Percentiles rank a stretch among this genome's conserved stretches.
Evolutionary conservation across 2,888 invertebrate species (phyloP).

Genomic region (Melanchra persicariae): DNA sequence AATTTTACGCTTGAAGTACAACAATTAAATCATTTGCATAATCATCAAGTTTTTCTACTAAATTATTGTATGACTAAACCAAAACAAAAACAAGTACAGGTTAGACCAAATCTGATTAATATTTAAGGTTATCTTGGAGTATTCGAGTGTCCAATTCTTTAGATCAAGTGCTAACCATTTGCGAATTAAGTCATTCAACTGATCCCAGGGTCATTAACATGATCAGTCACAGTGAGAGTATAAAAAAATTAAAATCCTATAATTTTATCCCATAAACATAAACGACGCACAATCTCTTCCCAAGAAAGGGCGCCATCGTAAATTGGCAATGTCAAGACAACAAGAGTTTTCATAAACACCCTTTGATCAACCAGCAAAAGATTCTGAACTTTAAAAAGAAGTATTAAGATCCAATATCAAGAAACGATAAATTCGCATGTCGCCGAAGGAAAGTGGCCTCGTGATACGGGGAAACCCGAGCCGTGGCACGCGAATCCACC

Average conservation of each 20-base stretch:
- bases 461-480: slow-evolving; percentile 80
- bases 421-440: slow-evolving; percentile 68
- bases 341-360: slow-evolving; percentile 62
- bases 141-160: slow-evolving; percentile 23
- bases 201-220: slow-evolving; percentile 28
- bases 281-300: slow-evolving; percentile 40
- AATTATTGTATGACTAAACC: neutral
- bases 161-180: neutral
- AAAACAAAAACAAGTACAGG: neutral
- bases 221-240: slow-evolving; percentile 21
- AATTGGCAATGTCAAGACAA: slow-evolving; percentile 70
- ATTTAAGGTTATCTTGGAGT: slow-evolving; percentile 14
- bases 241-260: slow-evolving; percentile 15
- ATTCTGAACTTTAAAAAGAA: slow-evolving; percentile 53
- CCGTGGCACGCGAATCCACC: slow-evolving; percentile 72
- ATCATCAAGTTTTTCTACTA: neutral
- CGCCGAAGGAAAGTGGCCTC: slow-evolving; percentile 77
- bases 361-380: slow-evolving; percentile 34
- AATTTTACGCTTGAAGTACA: neutral
- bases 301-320: slow-evolving; percentile 60
- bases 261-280: slow-evolving; percentile 15
- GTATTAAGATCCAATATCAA: slow-evolving; percentile 56
- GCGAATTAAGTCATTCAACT: slow-evolving; percentile 15
- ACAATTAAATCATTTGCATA: slow-evolving; percentile 24
- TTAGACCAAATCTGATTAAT: slow-evolving; percentile 13